Conservation (phyloP, 1,140 invertebrate species). For the Drosophila auraria region DNA sequence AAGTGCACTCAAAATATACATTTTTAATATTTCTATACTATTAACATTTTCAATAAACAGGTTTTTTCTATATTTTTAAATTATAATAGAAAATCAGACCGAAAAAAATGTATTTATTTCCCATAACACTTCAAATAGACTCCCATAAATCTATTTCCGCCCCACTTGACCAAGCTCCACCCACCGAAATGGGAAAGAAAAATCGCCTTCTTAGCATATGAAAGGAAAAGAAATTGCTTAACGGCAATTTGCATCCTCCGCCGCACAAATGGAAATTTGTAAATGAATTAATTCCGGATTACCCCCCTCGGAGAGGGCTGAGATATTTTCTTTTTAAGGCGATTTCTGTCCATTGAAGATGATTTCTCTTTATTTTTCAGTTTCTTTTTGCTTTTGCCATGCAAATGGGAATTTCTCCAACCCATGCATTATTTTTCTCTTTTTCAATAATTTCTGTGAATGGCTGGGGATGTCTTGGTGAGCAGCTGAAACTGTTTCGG, state of each 20-base stretch:
- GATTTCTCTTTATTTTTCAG: not conserved
- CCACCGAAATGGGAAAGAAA: not conserved
- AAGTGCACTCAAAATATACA: too few relatives aligned
- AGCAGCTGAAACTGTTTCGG: slow-evolving; percentile 33
- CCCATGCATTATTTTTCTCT: not conserved
- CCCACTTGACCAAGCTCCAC: not conserved
- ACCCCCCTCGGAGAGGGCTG: slow-evolving; percentile 5
- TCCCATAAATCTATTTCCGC: not conserved
- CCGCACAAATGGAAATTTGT: slow-evolving; percentile 41
- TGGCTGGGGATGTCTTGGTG: slow-evolving; percentile 1
- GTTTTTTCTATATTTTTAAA: too few relatives aligned
- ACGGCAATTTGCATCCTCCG: slow-evolving; percentile 56
- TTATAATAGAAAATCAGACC: too few relatives aligned
- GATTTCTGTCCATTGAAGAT: slow-evolving; percentile 20
- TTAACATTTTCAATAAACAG: too few relatives aligned
- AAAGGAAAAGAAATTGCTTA: slow-evolving; percentile 68
- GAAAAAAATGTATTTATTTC: too few relatives aligned
- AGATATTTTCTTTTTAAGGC: slow-evolving; percentile 36
- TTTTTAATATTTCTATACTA: too few relatives aligned
- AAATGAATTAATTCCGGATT: slow-evolving; percentile 70
- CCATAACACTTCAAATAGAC: not conserved
- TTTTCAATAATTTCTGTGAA: slow-evolving; percentile 9
- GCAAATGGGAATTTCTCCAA: slow-evolving; percentile 32
- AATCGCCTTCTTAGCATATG: slow-evolving; percentile 21
- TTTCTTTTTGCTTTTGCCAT: slow-evolving; percentile 25